Percentiles rank a stretch among this genome's conserved stretches.
phyloP scores from a whole-genome alignment of 2,888 invertebrate genomes.

The Ametastegia equiseti region DNA sequence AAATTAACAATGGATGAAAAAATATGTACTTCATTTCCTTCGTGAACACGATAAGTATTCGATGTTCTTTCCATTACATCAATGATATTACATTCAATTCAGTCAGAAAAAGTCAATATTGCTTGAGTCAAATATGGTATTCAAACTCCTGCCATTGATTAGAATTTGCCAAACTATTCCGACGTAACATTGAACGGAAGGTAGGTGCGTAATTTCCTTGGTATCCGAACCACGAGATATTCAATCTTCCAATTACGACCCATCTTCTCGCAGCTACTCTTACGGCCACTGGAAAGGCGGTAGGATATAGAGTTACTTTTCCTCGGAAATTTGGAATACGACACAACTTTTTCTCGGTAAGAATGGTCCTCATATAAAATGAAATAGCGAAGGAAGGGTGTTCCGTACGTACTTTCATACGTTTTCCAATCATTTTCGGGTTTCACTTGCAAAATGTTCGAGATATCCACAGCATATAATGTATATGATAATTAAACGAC shows the following conservation, averaged over 20 bases:
- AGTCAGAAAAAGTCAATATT: neutral
- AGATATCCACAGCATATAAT: too few relatives aligned
- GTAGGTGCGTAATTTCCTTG: neutral
- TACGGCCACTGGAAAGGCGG: neutral
- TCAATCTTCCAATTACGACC: neutral
- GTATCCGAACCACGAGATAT: neutral
- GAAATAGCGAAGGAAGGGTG: neutral
- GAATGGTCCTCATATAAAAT: neutral
- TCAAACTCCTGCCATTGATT: too few relatives aligned
- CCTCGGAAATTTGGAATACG: neutral
- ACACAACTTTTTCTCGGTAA: neutral
- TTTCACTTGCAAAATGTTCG: neutral
- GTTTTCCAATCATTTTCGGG: neutral
- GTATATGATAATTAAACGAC: too few relatives aligned
- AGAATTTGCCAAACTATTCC: too few relatives aligned
- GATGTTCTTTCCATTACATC: neutral
- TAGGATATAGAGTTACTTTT: neutral
- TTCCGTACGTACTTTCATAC: neutral
- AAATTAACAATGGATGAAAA: neutral
- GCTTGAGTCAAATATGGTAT: neutral
- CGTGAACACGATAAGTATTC: neutral
- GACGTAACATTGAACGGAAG: too few relatives aligned
- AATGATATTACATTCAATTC: neutral
- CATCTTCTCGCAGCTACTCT: neutral
- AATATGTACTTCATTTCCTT: slow-evolving; percentile 13